These are phyloP conservation scores for Cryptocheilus praepositus DNA, from an alignment of 2,888 invertebrate genomes.

Conservation along the genomic window DNA sequence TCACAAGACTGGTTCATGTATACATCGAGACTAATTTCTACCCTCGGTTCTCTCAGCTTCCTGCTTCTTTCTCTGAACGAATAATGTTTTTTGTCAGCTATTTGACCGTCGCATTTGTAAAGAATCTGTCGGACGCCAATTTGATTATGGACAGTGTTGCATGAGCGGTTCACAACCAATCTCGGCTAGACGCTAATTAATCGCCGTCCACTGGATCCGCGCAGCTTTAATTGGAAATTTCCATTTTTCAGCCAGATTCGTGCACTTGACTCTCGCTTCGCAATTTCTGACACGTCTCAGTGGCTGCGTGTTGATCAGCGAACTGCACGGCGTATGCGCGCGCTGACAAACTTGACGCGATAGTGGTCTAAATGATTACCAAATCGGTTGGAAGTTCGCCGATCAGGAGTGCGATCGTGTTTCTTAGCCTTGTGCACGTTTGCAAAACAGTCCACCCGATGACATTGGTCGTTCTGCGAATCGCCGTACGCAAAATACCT, in stretches of 20 bases:
- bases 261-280: constrained; percentile 43
- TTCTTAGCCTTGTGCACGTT: constrained; percentile 28
- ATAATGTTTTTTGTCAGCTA: too few species aligned
- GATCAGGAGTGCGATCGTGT: constrained; percentile 10
- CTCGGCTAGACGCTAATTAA: constrained; percentile 45
- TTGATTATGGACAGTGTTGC: too few species aligned
- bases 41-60: too few species aligned
- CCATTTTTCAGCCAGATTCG: constrained; percentile 37
- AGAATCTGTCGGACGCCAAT: too few species aligned
- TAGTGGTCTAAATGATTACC: constrained; percentile 20
- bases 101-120: too few species aligned
- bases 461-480: too few species aligned
- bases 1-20: too few species aligned
- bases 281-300: too few species aligned
- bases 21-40: too few species aligned
- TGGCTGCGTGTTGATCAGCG: constrained; percentile 3
- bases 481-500: too few species aligned
- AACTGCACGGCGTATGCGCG: constrained; percentile 11
- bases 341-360: constrained; percentile 24
- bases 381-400: constrained; percentile 20
- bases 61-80: too few species aligned
- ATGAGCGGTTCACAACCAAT: too few species aligned
- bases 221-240: constrained; percentile 49
- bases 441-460: constrained; percentile 9
- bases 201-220: constrained; percentile 32